Conservation (phyloP, 2,113 vertebrate genomes). For the Bufo gargarizans region DNA sequence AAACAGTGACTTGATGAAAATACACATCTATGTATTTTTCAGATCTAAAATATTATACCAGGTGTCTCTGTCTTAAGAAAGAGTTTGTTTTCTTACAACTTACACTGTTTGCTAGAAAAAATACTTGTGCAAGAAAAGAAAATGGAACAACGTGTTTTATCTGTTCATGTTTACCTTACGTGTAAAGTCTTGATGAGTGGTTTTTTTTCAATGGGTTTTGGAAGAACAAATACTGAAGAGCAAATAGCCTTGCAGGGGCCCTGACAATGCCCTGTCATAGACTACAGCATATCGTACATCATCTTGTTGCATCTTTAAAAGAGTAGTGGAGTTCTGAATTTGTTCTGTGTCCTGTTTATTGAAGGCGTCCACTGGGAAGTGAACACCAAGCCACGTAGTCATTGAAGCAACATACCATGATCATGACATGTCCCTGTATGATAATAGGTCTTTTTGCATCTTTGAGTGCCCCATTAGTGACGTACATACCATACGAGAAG, state of each 20-base stretch:
- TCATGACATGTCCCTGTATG: not conserved
- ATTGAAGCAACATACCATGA: not conserved
- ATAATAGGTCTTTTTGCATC: not conserved
- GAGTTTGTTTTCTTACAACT: constrained; percentile 18
- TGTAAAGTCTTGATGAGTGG: constrained; percentile 44
- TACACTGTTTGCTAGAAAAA: not conserved
- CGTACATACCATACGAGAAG: not conserved
- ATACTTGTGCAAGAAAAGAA: constrained; percentile 9
- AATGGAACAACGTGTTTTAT: constrained; percentile 14
- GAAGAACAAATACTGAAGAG: constrained; percentile 25
- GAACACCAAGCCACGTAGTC: not conserved
- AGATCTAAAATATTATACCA: constrained; percentile 33
- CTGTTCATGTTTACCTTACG: constrained; percentile 29
- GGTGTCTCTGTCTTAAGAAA: constrained; percentile 42
- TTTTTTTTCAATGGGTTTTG: constrained; percentile 34
- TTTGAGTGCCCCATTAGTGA: not conserved
- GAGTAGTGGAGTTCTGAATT: not conserved
- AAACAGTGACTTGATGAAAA: not conserved
- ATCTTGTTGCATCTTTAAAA: constrained; percentile 4
- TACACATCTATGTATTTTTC: constrained; percentile 1
- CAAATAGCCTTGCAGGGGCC: not conserved
- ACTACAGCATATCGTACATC: not conserved
- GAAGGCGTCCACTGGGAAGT: not conserved
- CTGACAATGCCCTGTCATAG: constrained; percentile 9
- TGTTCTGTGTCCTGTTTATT: constrained; percentile 16